Evolutionary conservation across 2,113 vertebrate species (phyloP).

Genomic region (Oxyura jamaicensis): DNA sequence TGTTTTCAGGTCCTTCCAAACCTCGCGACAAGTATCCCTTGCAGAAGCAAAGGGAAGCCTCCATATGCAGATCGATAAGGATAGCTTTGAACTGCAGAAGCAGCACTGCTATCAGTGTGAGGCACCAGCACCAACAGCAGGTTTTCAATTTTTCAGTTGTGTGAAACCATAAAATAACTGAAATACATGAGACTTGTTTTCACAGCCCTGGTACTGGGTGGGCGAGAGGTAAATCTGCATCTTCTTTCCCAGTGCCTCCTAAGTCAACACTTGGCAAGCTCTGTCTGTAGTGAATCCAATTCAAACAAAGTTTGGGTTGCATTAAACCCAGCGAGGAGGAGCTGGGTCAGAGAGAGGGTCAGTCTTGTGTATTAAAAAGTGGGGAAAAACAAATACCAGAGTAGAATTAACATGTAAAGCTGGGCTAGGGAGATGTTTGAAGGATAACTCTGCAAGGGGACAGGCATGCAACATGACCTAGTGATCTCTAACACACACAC

Average conservation of each 20-base stretch:
- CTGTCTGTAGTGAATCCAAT: neutral
- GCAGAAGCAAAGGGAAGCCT: neutral
- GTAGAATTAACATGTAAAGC: neutral
- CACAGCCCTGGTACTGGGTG: neutral
- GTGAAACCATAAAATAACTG: neutral
- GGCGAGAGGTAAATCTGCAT: neutral
- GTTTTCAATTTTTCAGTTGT: neutral
- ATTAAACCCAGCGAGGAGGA: neutral
- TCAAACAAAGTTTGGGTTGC: neutral
- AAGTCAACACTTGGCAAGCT: neutral
- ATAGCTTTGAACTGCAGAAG: neutral
- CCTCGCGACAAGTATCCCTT: neutral
- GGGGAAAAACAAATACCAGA: neutral
- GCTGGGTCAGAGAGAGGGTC: neutral
- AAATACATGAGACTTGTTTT: rapidly evolving
- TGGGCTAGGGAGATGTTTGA: neutral
- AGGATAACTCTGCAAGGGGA: neutral
- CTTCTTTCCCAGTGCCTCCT: neutral
- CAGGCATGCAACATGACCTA: neutral
- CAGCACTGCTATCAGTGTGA: neutral
- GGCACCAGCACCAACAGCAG: neutral
- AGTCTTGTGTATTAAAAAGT: neutral
- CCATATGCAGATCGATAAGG: neutral
- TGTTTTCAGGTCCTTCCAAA: neutral
- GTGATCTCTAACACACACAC: constrained; percentile 26